A percentile compares a stretch with the other conserved stretches of the same genome.
Conservation (phyloP, 2,888 invertebrate genomes). For the Steinernema hermaphroditum region DNA sequence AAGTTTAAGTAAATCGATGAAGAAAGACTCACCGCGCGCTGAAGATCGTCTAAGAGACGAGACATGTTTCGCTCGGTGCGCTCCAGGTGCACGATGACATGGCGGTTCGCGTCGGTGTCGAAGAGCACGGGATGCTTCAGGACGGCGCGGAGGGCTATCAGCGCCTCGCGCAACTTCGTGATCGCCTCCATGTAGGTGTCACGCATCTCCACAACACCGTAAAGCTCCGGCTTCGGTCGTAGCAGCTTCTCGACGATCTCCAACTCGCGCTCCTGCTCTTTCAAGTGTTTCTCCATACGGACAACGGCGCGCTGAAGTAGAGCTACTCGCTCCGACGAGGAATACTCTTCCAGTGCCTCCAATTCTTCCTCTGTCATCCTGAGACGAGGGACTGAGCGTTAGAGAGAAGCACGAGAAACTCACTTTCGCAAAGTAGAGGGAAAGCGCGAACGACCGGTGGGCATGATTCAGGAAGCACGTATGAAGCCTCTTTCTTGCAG, state of each 20-base stretch:
- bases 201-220: constrained; percentile 2
- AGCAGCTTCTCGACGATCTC: constrained; percentile 3
- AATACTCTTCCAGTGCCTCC: not conserved
- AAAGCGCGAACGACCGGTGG: not conserved
- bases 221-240: not conserved
- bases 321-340: not conserved
- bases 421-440: not conserved
- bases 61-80: constrained; percentile 1
- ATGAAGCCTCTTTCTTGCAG: too few species aligned
- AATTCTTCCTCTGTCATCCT: constrained; percentile 17
- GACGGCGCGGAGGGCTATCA: not conserved
- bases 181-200: constrained; percentile 11
- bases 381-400: not conserved
- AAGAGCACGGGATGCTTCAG: constrained; percentile 22
- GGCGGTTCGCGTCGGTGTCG: constrained; percentile 13
- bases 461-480: too few species aligned
- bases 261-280: constrained; percentile 7
- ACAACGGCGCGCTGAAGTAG: not conserved
- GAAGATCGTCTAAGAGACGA: not conserved
- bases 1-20: not conserved
- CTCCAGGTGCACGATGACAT: constrained; percentile 15
- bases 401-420: not conserved
- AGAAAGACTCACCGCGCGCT: not conserved
- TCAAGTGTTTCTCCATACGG: constrained; percentile 1
- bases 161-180: not conserved